These are phyloP conservation scores for Siniperca knerii DNA, from an alignment of 2,113 vertebrate species.

Conservation along the genomic window DNA sequence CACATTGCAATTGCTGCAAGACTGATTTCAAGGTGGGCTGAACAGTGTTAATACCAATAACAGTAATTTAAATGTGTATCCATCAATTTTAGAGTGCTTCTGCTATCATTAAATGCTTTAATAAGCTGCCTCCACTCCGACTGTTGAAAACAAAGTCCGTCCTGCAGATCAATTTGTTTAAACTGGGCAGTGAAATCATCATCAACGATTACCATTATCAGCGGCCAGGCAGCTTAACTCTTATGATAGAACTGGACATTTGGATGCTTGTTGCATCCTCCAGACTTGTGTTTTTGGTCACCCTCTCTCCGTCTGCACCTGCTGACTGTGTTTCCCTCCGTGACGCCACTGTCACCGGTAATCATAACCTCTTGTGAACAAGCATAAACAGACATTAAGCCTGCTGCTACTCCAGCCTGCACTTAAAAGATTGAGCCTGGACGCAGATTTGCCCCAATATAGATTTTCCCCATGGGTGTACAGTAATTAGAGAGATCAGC, in stretches of 20 bases:
- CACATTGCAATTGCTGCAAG: not conserved
- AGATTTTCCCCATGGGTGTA: constrained; percentile 20
- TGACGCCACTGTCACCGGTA: constrained; percentile 61
- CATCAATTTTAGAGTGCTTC: constrained; percentile 7
- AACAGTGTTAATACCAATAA: constrained; percentile 33
- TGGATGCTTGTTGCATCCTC: not conserved
- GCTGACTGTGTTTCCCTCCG: constrained; percentile 56
- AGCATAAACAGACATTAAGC: constrained; percentile 72
- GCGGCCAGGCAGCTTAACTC: constrained; percentile 12
- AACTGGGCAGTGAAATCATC: constrained; percentile 8
- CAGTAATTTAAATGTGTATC: constrained; percentile 49
- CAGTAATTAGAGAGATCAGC: constrained; percentile 63
- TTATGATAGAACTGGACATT: constrained; percentile 31
- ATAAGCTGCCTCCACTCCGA: constrained; percentile 17
- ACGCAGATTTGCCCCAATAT: constrained; percentile 46
- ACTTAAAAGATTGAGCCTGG: constrained; percentile 72
- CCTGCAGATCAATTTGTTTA: constrained; percentile 44
- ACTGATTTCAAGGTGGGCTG: constrained; percentile 24
- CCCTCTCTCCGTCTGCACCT: constrained; percentile 56
- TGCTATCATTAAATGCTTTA: constrained; percentile 46
- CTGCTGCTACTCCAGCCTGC: constrained; percentile 58
- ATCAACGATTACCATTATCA: constrained; percentile 15
- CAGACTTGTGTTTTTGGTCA: constrained; percentile 41
- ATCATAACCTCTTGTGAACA: constrained; percentile 57
- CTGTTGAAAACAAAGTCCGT: constrained; percentile 10